Evolutionary conservation across 2,113 vertebrate species (phyloP).

Genomic region (Reinhardtius hippoglossoides): DNA sequence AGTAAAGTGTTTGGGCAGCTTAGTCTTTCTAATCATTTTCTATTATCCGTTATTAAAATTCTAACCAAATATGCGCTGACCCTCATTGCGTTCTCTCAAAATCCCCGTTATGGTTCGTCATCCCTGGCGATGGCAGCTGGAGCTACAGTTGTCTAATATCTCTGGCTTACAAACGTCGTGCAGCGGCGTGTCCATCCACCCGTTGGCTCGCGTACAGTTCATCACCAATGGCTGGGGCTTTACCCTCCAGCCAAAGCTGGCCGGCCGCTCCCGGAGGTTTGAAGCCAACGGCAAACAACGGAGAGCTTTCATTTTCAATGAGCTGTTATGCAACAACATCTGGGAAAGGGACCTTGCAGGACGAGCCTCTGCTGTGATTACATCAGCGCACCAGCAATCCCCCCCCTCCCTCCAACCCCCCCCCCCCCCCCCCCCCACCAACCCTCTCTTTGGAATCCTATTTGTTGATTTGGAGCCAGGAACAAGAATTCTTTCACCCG

Average conservation of each 20-base stretch:
- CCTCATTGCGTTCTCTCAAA: constrained; percentile 17
- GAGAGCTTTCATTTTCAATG: constrained; percentile 64
- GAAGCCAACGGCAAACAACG: constrained; percentile 65
- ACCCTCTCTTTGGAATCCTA: constrained; percentile 26
- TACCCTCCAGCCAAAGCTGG: constrained; percentile 52
- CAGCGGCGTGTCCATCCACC: constrained; percentile 31
- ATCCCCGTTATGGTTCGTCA: constrained; percentile 32
- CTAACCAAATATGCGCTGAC: neutral
- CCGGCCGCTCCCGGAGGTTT: constrained; percentile 41
- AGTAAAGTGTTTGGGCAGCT: neutral
- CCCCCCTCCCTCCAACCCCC: neutral
- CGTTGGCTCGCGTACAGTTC: constrained; percentile 33
- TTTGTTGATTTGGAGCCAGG: constrained; percentile 58
- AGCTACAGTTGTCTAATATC: constrained; percentile 45
- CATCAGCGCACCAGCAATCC: constrained; percentile 39
- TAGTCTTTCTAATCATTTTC: neutral
- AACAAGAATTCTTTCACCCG: constrained; percentile 49
- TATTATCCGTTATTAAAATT: neutral
- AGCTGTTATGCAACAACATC: constrained; percentile 76
- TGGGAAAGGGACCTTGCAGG: constrained; percentile 58
- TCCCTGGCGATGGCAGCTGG: constrained; percentile 2
- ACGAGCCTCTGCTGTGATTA: constrained; percentile 60
- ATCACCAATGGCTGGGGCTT: constrained; percentile 39
- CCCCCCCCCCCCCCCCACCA: too few species aligned
- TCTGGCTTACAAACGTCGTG: constrained; percentile 44